Evolutionary conservation across 2,888 invertebrate genomes (phyloP), one percentile per base, ranked within the genome.

Genomic region (Orchesellides sinensis): DNA sequence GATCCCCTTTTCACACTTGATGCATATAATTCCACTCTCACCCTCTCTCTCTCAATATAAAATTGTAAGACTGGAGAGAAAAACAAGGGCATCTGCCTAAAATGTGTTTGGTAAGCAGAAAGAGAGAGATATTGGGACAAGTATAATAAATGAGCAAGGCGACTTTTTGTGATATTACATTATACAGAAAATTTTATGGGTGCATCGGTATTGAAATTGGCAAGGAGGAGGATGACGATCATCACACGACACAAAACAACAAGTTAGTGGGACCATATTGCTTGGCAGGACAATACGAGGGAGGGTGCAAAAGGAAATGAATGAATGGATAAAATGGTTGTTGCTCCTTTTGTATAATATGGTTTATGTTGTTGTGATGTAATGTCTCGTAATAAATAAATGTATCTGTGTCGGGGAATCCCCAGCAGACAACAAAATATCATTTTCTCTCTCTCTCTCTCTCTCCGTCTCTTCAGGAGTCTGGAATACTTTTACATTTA

Each of bases 1-100:
- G 40, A 75, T 75, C 56, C 75, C 54, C 75, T 66, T n/a, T 75
- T 75, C 66, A 75, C 66, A 75, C 63, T 63, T 63, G 63, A 63
- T 63, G 40, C 63, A 32, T 6, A 27, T 59, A 5, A 8, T 32
- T 32, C 52, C 8, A 2, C 8, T 4, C n/a, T 59, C 32, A 29
- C 59, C 59, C 59, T 63, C 63, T 63, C 8, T 10, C 45, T 32
- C 59, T 40, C 23, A 68, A 17, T 70, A 2, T n/a, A 21, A 23
- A 54, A 54, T 49, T 6, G n/a, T 4, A n/a, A n/a, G n/a, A n/a
- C n/a, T n/a, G n/a, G n/a, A n/a, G n/a, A n/a, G n/a, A n/a, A n/a
- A n/a, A n/a, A n/a, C n/a, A n/a, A n/a, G n/a, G n/a, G n/a, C n/a
- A n/a, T n/a, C n/a, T n/a, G n/a, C 40, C 10, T 40, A 40, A 14